phyloP scores from a whole-genome alignment of 2,888 invertebrate genomes.

The Clepsis dumicolana region DNA sequence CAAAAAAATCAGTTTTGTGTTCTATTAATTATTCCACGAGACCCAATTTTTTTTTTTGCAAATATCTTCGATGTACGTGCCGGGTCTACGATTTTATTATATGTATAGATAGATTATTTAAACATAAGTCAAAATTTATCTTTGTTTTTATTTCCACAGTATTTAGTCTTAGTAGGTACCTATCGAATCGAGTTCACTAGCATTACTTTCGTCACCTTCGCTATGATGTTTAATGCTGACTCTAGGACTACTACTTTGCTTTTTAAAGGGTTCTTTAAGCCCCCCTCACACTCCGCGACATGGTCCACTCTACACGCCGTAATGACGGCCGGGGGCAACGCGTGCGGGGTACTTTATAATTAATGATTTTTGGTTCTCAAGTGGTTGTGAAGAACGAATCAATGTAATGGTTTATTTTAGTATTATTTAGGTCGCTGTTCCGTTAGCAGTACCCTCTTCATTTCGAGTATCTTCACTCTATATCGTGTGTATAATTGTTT shows the following conservation, averaged over 20 bases:
- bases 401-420: constrained; percentile 13
- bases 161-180: no score
- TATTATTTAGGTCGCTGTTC: neutral
- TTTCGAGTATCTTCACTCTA: no score
- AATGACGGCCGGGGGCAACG: constrained; percentile 55
- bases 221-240: neutral
- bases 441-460: no score
- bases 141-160: no score
- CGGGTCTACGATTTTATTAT: no score
- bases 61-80: no score
- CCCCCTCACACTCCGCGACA: constrained; percentile 46
- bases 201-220: neutral
- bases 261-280: constrained; percentile 37
- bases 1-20: no score
- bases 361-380: constrained; percentile 73
- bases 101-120: no score
- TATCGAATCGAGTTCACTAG: neutral
- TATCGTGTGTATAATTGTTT: no score
- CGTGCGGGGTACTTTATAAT: constrained; percentile 64
- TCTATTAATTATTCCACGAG: no score
- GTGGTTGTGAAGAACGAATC: constrained; percentile 34
- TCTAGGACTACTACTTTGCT: constrained; percentile 18
- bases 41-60: no score
- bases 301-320: constrained; percentile 45
- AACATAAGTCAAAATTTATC: no score